Conservation (phyloP, 1,140 invertebrate species). For the Coelopa frigida region DNA sequence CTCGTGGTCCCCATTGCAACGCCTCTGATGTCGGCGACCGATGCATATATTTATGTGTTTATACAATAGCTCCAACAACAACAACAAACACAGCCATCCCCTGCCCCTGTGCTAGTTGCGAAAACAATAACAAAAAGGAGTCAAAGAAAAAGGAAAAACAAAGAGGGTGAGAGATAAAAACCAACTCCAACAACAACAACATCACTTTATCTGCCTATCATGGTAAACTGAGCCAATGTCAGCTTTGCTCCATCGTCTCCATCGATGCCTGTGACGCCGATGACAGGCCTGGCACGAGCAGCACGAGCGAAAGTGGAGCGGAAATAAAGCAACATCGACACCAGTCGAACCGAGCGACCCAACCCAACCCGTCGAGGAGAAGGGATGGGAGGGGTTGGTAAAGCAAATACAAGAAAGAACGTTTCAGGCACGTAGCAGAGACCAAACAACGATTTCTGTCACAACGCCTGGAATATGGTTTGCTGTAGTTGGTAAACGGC, state of each 20-base stretch:
- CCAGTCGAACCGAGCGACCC: background rate
- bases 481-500: too few relatives aligned
- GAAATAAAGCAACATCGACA: background rate
- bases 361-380: conserved; percentile 2
- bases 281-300: conserved; percentile 10
- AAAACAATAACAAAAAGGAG: too few relatives aligned
- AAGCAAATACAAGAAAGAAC: conserved; percentile 30
- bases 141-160: too few relatives aligned
- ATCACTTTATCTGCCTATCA: conserved; percentile 9
- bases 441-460: conserved; percentile 28
- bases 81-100: too few relatives aligned
- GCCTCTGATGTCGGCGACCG: too few relatives aligned
- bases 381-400: too few relatives aligned
- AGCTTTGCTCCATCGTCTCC: conserved; percentile 1
- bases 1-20: too few relatives aligned
- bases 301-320: background rate
- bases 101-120: too few relatives aligned
- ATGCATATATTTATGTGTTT: too few relatives aligned
- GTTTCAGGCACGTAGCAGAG: conserved; percentile 31
- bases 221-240: conserved; percentile 12
- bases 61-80: too few relatives aligned
- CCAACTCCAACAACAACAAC: too few relatives aligned
- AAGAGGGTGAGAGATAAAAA: background rate
- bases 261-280: background rate
- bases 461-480: too few relatives aligned